Evolutionary conservation across 2,888 invertebrate species (phyloP), one percentile per base, ranked within the genome.

Genomic region (Plutella xylostella): DNA sequence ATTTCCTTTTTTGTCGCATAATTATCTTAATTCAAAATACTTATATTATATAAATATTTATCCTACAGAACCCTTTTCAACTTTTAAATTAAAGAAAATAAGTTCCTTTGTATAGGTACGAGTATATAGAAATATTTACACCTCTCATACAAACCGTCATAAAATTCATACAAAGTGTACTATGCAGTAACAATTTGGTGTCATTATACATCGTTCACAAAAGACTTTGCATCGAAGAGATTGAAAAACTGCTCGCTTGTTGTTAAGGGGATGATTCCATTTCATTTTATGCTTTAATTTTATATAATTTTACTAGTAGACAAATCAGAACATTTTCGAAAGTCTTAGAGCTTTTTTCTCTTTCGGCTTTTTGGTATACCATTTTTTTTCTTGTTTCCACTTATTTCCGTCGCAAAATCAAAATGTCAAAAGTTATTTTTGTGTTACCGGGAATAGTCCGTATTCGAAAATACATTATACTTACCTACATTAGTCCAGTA

Each of bases 151-250:
- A n/a, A n/a, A n/a, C n/a, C n/a, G n/a, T 22, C 34, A 47, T 42
- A 45, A 41, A 42, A 42, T 18, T 18, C 20, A 18, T 37, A 37
- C 37, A 37, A 37, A 37, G 37, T 19, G 19, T 12, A 42, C 38
- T 20, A 40, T 42, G 18, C 21, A 33, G 25, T 33, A 61, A 65
- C 69, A 72, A 74, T 75, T 70, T 74, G 67, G 71, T 67, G 68
- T 72, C 70, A 75, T 75, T 73, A 74, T 61, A 57, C 56, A 56
- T 55, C 51, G 52, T 53, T 63, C 52, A 74, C 72, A 74, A 73
- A 72, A 65, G 69, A 45, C 52, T 51, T 56, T 55, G 50, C 54
- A 50, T 57, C 56, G 55, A 57, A 52, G 58, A 60, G 61, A 58
- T 61, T 65, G 59, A 60, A 60, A 61, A 56, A 52, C 52, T 52